Percentiles rank a stretch among this genome's conserved stretches.
phyloP scores from a whole-genome alignment of 2,888 invertebrate species.

The Tenodera sinensis region DNA sequence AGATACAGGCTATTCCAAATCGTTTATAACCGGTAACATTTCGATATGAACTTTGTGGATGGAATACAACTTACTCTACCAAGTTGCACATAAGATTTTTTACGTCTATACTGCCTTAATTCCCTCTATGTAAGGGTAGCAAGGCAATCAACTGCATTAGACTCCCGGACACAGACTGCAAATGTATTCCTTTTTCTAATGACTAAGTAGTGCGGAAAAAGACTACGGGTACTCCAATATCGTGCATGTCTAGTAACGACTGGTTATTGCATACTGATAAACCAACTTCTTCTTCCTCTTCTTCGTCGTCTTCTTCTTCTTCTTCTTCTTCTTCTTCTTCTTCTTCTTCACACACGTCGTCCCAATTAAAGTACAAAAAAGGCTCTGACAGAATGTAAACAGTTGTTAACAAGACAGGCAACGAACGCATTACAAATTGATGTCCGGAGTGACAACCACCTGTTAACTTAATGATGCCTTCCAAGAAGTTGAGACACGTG shows the following conservation, averaged over 20 bases:
- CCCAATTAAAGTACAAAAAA: not conserved
- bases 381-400: not conserved
- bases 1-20: no score
- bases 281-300: not conserved
- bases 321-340: not conserved
- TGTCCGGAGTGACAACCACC: not conserved
- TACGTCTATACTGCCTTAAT: no score
- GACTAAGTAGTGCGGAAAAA: no score
- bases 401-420: not conserved
- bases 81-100: no score
- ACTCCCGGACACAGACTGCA: no score
- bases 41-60: no score
- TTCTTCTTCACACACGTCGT: not conserved
- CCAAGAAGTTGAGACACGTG: not conserved
- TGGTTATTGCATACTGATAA: not conserved
- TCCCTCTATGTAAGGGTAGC: no score
- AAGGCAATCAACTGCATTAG: no score
- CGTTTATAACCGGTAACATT: no score
- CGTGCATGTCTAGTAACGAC: not conserved
- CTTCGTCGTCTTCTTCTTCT: not conserved
- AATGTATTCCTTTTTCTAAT: no score
- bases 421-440: not conserved
- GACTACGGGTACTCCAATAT: no score
- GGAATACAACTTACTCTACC: no score
- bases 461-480: not conserved